These are phyloP conservation scores for Calidris pygmaea DNA, from an alignment of 2,113 vertebrate genomes.

Conservation along the genomic window DNA sequence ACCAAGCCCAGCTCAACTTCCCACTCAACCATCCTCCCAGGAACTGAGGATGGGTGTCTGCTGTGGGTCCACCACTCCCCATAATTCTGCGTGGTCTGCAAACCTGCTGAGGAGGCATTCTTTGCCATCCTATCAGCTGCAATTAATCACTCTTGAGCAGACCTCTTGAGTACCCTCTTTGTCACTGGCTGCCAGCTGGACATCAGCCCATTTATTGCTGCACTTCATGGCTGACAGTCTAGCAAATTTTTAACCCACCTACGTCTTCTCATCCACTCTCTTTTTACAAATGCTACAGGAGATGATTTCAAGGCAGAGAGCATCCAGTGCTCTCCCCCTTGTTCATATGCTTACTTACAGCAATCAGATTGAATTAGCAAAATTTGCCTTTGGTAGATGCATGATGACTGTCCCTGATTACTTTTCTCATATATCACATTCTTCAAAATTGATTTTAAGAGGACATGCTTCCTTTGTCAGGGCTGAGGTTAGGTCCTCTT, in stretches of 20 bases:
- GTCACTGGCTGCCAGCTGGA: not conserved
- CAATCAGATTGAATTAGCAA: not conserved
- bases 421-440: not conserved
- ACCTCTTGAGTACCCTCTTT: not conserved
- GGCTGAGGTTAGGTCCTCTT: not conserved
- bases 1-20: not conserved
- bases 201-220: not conserved
- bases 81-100: not conserved
- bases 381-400: not conserved
- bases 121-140: not conserved
- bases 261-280: not conserved
- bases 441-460: not conserved
- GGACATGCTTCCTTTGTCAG: not conserved
- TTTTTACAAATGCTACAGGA: not conserved
- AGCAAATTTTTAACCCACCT: not conserved
- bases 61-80: not conserved
- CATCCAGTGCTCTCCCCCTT: not conserved
- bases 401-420: not conserved
- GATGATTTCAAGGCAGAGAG: not conserved
- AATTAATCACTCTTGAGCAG: not conserved
- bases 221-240: not conserved
- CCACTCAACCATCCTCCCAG: accelerated
- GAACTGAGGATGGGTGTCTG: not conserved
- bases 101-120: not conserved
- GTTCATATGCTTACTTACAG: not conserved